phyloP scores from a whole-genome alignment of 1,140 invertebrate genomes.

The Saccostrea echinata region DNA sequence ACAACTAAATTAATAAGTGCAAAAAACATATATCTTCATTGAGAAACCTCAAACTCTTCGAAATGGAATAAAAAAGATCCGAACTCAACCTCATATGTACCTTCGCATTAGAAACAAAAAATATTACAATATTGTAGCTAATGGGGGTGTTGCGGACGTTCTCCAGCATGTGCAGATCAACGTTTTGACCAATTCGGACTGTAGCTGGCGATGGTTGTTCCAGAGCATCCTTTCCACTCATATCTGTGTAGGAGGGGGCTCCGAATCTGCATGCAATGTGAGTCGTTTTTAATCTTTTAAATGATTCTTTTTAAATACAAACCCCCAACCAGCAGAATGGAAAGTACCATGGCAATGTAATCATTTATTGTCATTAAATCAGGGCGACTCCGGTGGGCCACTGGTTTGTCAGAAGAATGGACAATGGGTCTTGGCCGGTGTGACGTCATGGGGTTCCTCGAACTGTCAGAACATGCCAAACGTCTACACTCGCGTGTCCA shows the following conservation, averaged over 20 bases:
- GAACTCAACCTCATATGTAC: not conserved
- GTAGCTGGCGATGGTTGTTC: constrained; percentile 41
- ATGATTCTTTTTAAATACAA: not conserved
- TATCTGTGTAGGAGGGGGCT: constrained; percentile 43
- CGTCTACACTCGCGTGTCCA: constrained; percentile 90
- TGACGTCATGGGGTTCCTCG: constrained; percentile 94
- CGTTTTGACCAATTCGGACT: constrained; percentile 36
- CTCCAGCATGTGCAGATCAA: constrained; percentile 45
- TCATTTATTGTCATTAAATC: not conserved
- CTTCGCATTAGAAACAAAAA: not conserved
- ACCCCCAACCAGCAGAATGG: not conserved
- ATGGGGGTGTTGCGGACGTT: constrained; percentile 33
- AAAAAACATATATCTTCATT: too few species aligned
- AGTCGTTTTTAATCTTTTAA: not conserved
- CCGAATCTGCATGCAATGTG: constrained; percentile 47
- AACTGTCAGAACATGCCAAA: constrained; percentile 91
- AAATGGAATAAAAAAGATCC: too few species aligned
- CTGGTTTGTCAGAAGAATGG: constrained; percentile 84
- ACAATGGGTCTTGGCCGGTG: constrained; percentile 85
- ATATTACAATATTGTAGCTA: not conserved
- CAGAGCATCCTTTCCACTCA: constrained; percentile 40
- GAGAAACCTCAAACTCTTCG: too few species aligned
- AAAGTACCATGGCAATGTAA: not conserved
- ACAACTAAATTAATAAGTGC: too few species aligned
- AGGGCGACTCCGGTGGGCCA: constrained; percentile 95